Evolutionary conservation across 92 coral and sea anemone species (phyloP).

Genomic region (Ricordea florida): DNA sequence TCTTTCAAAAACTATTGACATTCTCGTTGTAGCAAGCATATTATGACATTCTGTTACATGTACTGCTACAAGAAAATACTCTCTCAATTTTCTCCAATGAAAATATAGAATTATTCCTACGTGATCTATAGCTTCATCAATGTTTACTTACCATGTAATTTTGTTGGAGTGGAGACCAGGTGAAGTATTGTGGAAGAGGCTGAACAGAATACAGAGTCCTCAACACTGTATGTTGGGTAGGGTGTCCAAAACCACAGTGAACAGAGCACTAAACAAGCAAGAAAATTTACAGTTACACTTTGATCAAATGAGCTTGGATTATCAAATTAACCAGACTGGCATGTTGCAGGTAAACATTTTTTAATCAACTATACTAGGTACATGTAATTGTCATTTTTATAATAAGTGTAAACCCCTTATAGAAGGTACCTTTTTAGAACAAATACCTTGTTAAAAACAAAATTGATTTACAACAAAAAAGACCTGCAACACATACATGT

Average conservation of each 20-base stretch:
- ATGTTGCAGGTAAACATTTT: neutral
- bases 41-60: too few relatives aligned
- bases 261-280: conserved; percentile 62
- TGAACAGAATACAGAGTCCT: conserved; percentile 71
- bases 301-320: neutral
- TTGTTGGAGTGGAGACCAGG: conserved; percentile 93
- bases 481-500: too few relatives aligned
- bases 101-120: neutral
- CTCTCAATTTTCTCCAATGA: too few relatives aligned
- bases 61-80: too few relatives aligned
- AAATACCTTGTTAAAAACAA: too few relatives aligned
- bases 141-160: conserved; percentile 84
- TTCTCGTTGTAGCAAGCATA: too few relatives aligned
- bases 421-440: too few relatives aligned
- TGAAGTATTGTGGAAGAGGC: conserved; percentile 87
- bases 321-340: neutral
- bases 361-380: neutral
- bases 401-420: too few relatives aligned
- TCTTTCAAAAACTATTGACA: too few relatives aligned
- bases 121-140: neutral
- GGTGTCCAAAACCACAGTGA: conserved; percentile 80
- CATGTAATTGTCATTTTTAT: neutral
- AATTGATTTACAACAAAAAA: too few relatives aligned
- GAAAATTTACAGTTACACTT: neutral
- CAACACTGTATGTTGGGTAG: conserved; percentile 87